Percentiles rank a stretch among this genome's conserved stretches.
phyloP scores from a whole-genome alignment of 1,140 invertebrate species.

The Drosophila quadrilineata region DNA sequence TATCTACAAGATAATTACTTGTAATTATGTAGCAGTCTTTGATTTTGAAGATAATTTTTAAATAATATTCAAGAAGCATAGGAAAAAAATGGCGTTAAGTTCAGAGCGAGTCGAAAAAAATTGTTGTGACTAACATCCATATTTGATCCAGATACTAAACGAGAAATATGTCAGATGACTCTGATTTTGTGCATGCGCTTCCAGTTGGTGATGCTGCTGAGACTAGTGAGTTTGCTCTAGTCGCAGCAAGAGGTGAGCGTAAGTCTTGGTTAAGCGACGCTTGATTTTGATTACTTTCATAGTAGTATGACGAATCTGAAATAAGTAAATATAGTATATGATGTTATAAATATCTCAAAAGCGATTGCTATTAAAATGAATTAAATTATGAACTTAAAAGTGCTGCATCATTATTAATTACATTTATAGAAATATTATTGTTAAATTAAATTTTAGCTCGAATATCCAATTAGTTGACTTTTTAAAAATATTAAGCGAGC shows the following conservation, averaged over 20 bases:
- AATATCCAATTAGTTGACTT: too few relatives aligned
- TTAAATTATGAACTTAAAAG: too few relatives aligned
- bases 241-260: slow-evolving; percentile 87
- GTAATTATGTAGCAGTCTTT: background rate
- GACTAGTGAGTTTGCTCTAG: slow-evolving; percentile 86
- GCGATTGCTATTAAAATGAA: too few relatives aligned
- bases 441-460: too few relatives aligned
- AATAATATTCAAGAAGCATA: background rate
- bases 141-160: slow-evolving; percentile 49
- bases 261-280: slow-evolving; percentile 81
- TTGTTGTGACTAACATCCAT: background rate
- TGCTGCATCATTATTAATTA: too few relatives aligned
- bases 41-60: background rate
- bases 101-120: too few relatives aligned
- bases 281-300: slow-evolving; percentile 83
- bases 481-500: too few relatives aligned
- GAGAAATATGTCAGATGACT: slow-evolving; percentile 82
- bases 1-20: background rate
- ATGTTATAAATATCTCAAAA: background rate
- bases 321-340: background rate
- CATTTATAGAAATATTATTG: too few relatives aligned
- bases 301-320: slow-evolving; percentile 86
- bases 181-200: slow-evolving; percentile 86
- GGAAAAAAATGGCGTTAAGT: too few relatives aligned
- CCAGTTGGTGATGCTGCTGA: slow-evolving; percentile 88